Evolutionary conservation across 2,113 vertebrate genomes (phyloP).

Genomic region (Todiramphus chloris): DNA sequence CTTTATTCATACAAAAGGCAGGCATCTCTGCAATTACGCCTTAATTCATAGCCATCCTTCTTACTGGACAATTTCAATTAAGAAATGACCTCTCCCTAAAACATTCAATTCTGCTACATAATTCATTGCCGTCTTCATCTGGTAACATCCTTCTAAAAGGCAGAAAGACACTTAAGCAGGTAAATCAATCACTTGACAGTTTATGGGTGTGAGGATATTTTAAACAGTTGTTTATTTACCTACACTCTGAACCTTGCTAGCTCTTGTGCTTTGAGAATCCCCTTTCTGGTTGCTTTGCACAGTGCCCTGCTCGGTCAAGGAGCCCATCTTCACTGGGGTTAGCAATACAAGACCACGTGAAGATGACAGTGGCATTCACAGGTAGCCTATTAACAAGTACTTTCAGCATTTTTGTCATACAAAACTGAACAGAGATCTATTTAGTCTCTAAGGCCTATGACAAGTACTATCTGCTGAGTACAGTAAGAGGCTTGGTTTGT

Average conservation of each 20-base stretch:
- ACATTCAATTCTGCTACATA: background rate
- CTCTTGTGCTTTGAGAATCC: background rate
- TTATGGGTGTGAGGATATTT: background rate
- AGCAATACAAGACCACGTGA: background rate
- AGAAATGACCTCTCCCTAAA: slow-evolving; percentile 28
- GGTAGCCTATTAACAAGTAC: background rate
- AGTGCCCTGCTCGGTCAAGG: background rate
- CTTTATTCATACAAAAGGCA: slow-evolving; percentile 14
- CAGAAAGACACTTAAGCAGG: background rate
- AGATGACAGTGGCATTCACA: background rate
- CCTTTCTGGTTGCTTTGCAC: background rate
- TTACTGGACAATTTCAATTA: slow-evolving; percentile 35
- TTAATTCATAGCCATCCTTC: slow-evolving; percentile 28
- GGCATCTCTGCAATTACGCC: background rate
- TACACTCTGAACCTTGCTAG: background rate
- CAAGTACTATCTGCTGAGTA: background rate
- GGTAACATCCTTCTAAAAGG: background rate
- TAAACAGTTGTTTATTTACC: background rate
- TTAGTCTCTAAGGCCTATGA: background rate
- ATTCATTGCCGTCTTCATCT: background rate
- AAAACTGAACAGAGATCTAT: background rate
- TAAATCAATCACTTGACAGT: background rate
- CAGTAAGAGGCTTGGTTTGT: background rate
- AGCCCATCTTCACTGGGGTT: background rate
- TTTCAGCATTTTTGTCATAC: background rate